Evolutionary conservation across 2,888 invertebrate species (phyloP).

Genomic region (Drosophila stalkeri): DNA sequence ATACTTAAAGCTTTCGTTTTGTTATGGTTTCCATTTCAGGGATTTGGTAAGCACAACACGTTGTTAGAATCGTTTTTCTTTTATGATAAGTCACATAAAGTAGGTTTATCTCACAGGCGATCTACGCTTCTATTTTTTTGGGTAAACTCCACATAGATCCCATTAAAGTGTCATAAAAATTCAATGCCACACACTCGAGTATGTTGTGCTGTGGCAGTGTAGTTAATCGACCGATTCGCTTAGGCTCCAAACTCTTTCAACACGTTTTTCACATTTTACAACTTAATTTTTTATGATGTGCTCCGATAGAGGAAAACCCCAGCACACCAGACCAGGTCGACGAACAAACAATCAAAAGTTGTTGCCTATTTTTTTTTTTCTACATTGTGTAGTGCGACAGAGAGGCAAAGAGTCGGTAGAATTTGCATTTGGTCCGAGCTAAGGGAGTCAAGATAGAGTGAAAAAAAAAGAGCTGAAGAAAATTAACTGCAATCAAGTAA

Average conservation of each 20-base stretch:
- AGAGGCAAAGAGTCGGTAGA: constrained; percentile 36
- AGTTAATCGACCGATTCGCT: constrained; percentile 49
- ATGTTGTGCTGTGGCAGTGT: constrained; percentile 15
- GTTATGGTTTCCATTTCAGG: neutral
- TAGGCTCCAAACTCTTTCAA: constrained; percentile 59
- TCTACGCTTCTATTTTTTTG: constrained; percentile 6
- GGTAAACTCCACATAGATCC: neutral
- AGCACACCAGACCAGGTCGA: constrained; percentile 11
- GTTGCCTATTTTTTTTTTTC: constrained; percentile 1
- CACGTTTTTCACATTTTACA: constrained; percentile 75
- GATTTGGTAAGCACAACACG: constrained; percentile 27
- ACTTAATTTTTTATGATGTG: constrained; percentile 70
- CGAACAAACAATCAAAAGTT: constrained; percentile 66
- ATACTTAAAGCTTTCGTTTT: constrained; percentile 3
- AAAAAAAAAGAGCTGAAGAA: constrained; percentile 35
- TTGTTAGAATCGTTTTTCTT: constrained; percentile 10
- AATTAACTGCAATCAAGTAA: constrained; percentile 83
- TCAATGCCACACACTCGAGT: constrained; percentile 42
- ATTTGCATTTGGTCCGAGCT: constrained; percentile 74
- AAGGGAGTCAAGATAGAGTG: constrained; percentile 24
- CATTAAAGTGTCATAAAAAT: constrained; percentile 48
- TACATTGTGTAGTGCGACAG: neutral
- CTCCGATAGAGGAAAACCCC: constrained; percentile 36
- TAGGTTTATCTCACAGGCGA: constrained; percentile 28
- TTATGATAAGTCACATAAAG: constrained; percentile 23